These are phyloP conservation scores for Parauchenoglanis ngamensis DNA, from an alignment of 2,797 vertebrate genomes.

Conservation along the genomic window DNA sequence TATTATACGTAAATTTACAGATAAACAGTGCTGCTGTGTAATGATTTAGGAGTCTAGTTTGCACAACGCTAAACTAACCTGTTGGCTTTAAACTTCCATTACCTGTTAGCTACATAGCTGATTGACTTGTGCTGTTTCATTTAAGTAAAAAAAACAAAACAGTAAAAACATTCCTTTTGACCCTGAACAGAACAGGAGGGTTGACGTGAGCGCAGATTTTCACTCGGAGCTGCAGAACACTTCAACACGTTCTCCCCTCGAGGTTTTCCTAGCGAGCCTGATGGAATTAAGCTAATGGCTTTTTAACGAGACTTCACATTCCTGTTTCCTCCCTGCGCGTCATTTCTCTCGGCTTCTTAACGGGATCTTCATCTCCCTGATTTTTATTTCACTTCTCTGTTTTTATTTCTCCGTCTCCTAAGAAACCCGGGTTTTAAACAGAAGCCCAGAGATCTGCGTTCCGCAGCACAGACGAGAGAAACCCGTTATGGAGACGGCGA, in stretches of 20 bases:
- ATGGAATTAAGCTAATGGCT: conserved; percentile 80
- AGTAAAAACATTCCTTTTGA: not conserved
- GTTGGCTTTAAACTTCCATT: not conserved
- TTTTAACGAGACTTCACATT: conserved; percentile 62
- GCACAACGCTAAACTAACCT: not conserved
- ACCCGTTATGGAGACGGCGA: not conserved
- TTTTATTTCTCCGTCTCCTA: conserved; percentile 82
- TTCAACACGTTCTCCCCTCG: conserved; percentile 41
- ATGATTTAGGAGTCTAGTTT: not conserved
- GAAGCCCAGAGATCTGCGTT: conserved; percentile 68
- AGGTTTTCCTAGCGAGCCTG: conserved; percentile 72
- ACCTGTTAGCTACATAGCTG: not conserved
- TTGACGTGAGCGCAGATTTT: conserved; percentile 18
- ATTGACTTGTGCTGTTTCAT: not conserved
- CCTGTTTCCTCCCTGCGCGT: conserved; percentile 64
- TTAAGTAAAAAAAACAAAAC: not conserved
- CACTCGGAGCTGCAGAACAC: conserved; percentile 32
- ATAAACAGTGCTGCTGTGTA: too few relatives aligned
- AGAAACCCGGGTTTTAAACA: conserved; percentile 88
- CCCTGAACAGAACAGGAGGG: conserved; percentile 10
- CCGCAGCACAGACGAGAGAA: not conserved
- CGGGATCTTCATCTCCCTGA: conserved; percentile 69
- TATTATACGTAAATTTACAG: not conserved
- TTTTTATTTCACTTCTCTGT: conserved; percentile 4
- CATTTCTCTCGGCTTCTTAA: conserved; percentile 68